Conservation (phyloP, 92 coral and sea anemone genomes). For the Galaxea fascicularis region DNA sequence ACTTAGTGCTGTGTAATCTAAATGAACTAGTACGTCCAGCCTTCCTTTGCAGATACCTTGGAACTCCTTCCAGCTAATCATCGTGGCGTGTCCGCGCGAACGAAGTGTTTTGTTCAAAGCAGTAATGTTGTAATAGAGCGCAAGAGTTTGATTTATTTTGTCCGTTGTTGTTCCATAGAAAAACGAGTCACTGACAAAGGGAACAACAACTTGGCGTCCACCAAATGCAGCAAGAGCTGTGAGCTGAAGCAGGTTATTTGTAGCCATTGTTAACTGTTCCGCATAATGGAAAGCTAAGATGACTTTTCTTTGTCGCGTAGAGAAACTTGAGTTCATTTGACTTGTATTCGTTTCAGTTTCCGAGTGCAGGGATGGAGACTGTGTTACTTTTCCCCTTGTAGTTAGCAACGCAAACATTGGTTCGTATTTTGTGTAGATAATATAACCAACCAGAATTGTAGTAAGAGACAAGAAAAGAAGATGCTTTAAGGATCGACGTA, state of each 20-base stretch:
- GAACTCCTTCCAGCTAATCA: background rate
- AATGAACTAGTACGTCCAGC: background rate
- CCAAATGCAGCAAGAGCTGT: background rate
- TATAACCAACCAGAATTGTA: too few relatives aligned
- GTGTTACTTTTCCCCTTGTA: too few relatives aligned
- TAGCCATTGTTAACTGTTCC: background rate
- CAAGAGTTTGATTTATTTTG: background rate
- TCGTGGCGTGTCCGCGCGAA: background rate
- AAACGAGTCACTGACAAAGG: background rate
- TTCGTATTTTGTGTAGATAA: too few relatives aligned
- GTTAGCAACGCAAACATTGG: too few relatives aligned
- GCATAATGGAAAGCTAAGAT: background rate
- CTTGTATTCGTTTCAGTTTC: too few relatives aligned
- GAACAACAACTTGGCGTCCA: background rate
- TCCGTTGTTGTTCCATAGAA: background rate
- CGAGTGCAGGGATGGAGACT: too few relatives aligned
- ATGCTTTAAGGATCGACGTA: too few relatives aligned
- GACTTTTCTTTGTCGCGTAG: background rate
- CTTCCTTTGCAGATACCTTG: conserved; percentile 1
- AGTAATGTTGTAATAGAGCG: background rate
- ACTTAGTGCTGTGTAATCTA: background rate
- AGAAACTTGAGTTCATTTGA: too few relatives aligned
- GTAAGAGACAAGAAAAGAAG: too few relatives aligned
- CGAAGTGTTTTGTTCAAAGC: background rate
- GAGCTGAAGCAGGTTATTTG: background rate